A percentile compares a stretch with the other conserved stretches of the same genome.
Evolutionary conservation across 2,888 invertebrate species (phyloP).

Genomic region (Mythimna ferrago): DNA sequence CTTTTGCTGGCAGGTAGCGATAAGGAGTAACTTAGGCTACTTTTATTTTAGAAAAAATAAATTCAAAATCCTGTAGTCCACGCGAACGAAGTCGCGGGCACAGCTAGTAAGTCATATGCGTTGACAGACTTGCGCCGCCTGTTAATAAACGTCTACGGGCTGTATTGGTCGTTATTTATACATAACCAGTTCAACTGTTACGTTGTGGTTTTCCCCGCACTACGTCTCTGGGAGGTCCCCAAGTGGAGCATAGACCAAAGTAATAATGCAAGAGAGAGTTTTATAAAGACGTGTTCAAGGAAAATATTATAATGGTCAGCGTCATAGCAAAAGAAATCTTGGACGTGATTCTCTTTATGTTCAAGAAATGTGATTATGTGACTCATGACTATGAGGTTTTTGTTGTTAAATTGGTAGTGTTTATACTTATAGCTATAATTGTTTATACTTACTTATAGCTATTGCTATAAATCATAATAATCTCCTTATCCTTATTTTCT

Average conservation of each 20-base stretch:
- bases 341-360: neutral
- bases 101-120: too few relatives aligned
- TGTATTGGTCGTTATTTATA: neutral
- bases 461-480: too few relatives aligned
- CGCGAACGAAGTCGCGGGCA: too few relatives aligned
- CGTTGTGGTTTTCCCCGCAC: conserved; percentile 32
- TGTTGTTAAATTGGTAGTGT: neutral
- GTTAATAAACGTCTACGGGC: too few relatives aligned
- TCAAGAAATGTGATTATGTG: neutral
- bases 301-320: neutral
- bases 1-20: too few relatives aligned
- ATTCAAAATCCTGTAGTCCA: too few relatives aligned
- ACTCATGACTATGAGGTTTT: neutral
- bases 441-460: too few relatives aligned
- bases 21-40: too few relatives aligned
- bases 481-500: too few relatives aligned
- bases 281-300: conserved; percentile 2
- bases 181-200: conserved; percentile 34
- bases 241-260: conserved; percentile 18
- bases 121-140: too few relatives aligned
- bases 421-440: too few relatives aligned
- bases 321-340: conserved; percentile 4
- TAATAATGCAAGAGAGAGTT: conserved; percentile 17
- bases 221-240: conserved; percentile 21
- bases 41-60: too few relatives aligned